Base-by-base conservation (phyloP, 2,113 vertebrate species). In the Calidris pygmaea region DNA sequence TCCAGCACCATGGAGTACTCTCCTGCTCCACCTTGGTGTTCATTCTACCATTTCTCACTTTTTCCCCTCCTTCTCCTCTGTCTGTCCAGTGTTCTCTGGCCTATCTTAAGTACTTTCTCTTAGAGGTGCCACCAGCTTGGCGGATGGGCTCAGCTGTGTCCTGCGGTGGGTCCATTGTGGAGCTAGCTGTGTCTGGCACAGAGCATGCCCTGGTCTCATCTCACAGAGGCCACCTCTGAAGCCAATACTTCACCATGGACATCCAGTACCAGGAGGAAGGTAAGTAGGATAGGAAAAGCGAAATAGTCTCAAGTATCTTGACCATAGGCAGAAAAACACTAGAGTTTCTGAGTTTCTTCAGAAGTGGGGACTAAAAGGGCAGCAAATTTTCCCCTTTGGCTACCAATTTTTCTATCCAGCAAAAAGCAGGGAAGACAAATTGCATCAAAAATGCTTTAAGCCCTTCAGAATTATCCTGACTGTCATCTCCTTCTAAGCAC, bases 211-310 rank as follows among this genome's bases (percentile, higher is more conserved):
- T 48, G 35, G 15, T 55, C 47, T 37, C 60, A 72, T 75, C 81
- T 58, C 48, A 45, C 18, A 63, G 24, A 63, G 53, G 71, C 30
- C 37, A 63, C 4, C 4, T 41, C 56, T 41, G 37, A 41, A 75
- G 32, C 19, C 66, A 81, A 14, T 29, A 70, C 11, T 24, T 59
- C 75, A 27, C 14, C 56, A 63, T 6, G 17, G 43, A 59, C 37
- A 88, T 3, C 4, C 48, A 82, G 43, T 39, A 75, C 14, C 1
- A 2, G 3, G 0, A 1, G 9, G 3, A 82, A 75, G 9, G 14
- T 18, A 80, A 70, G n/a, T 7, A 70, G 20, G 17, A 32, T 12
- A 73, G 72, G 48, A 80, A 73, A 20, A 48, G 27, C 1, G 1
- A 92, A 80, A 27, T 6, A 59, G 29, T 53, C 70, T 45, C 6